Evolutionary conservation across 2,888 invertebrate genomes (phyloP).

Genomic region (Celastrina argiolus): DNA sequence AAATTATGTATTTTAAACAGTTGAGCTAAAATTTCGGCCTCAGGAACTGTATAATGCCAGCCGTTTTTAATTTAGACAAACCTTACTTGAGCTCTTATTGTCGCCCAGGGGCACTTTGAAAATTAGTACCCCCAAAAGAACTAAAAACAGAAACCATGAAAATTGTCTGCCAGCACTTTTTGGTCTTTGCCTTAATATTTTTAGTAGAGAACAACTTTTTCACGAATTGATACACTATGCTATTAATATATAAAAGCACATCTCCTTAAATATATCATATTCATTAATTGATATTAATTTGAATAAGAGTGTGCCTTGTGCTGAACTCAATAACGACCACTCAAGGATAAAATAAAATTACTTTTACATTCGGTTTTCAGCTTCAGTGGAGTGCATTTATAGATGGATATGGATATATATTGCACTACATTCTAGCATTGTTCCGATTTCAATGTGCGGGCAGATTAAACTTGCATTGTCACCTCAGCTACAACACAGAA

Average conservation of each 20-base stretch:
- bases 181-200: background rate
- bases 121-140: background rate
- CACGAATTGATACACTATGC: background rate
- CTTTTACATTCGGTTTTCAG: background rate
- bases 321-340: conserved; percentile 13
- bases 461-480: conserved; percentile 5
- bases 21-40: no score
- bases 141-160: conserved; percentile 2
- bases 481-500: background rate
- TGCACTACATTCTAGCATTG: background rate
- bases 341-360: background rate
- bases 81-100: background rate
- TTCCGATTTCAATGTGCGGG: conserved; percentile 1
- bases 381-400: background rate
- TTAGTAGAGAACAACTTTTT: background rate
- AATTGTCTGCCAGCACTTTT: background rate
- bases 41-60: background rate
- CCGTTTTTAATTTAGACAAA: background rate
- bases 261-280: background rate
- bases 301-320: background rate
- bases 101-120: background rate
- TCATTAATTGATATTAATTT: conserved; percentile 1
- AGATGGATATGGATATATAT: background rate
- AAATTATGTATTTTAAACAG: no score
- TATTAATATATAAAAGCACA: background rate